phyloP scores from a whole-genome alignment of 2,113 vertebrate species.

The Bucco capensis region DNA sequence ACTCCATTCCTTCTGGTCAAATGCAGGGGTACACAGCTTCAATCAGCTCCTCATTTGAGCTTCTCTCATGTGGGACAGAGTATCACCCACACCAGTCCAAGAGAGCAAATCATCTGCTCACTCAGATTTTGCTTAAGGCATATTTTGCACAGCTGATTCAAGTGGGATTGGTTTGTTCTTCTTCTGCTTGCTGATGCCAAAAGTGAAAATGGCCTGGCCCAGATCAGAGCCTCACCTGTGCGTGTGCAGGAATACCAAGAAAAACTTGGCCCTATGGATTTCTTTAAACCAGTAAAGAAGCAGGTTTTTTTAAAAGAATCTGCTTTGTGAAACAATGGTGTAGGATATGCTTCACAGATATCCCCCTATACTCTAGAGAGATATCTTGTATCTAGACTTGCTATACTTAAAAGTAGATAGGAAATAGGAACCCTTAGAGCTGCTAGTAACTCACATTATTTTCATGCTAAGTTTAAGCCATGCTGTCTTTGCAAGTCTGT shows the following conservation, averaged over 20 bases:
- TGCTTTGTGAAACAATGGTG: not conserved
- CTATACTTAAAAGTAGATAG: not conserved
- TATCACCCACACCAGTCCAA: not conserved
- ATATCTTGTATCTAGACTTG: not conserved
- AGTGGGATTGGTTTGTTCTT: not conserved
- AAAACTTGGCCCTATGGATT: not conserved
- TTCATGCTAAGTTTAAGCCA: slow-evolving; percentile 15
- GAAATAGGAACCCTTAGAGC: not conserved
- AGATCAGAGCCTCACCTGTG: not conserved
- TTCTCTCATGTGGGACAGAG: not conserved
- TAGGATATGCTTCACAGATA: not conserved
- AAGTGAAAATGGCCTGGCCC: not conserved
- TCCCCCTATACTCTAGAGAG: not conserved
- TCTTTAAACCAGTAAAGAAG: not conserved
- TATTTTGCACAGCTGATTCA: not conserved
- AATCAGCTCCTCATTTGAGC: not conserved
- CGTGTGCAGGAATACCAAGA: not conserved
- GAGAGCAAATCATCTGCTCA: not conserved
- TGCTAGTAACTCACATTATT: not conserved
- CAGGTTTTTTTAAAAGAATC: not conserved
- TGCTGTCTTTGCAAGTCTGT: slow-evolving; percentile 41
- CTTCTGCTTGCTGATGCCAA: not conserved
- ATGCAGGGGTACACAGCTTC: not conserved
- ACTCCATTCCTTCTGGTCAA: not conserved
- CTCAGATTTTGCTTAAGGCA: not conserved